A percentile compares a stretch with the other conserved stretches of the same genome.
phyloP scores from a whole-genome alignment of 1,140 invertebrate species.

The Drosophila pseudoananassae region DNA sequence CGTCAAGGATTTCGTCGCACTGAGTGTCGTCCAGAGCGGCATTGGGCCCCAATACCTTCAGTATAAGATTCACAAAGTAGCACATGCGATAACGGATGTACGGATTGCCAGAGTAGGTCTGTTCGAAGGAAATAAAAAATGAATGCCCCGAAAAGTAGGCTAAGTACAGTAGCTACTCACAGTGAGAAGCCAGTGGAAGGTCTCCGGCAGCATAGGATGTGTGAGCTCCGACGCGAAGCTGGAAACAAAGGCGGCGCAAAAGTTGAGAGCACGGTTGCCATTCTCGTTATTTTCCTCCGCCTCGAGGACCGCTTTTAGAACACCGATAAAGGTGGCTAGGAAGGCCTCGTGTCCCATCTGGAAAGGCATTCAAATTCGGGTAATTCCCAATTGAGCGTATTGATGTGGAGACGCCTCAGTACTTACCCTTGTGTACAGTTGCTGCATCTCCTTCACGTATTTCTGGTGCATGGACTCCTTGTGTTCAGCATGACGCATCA shows the following conservation, averaged over 20 bases:
- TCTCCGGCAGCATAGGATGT: constrained; percentile 85
- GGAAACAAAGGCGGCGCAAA: constrained; percentile 88
- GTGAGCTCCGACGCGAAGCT: constrained; percentile 85
- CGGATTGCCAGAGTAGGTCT: constrained; percentile 71
- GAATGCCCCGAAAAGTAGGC: background rate
- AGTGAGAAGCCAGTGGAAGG: constrained; percentile 85
- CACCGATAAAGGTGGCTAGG: constrained; percentile 85
- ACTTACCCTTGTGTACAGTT: constrained; percentile 86
- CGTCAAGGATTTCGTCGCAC: constrained; percentile 89
- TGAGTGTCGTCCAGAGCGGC: constrained; percentile 91
- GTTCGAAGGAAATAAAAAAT: background rate
- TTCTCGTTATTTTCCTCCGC: constrained; percentile 87
- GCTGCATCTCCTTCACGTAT: constrained; percentile 86
- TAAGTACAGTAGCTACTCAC: constrained; percentile 73
- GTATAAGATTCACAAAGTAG: constrained; percentile 89
- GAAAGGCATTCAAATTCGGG: background rate
- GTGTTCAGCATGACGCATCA: constrained; percentile 87
- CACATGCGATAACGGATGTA: constrained; percentile 90
- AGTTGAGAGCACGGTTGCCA: constrained; percentile 87
- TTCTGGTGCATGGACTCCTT: constrained; percentile 87
- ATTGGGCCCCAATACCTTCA: constrained; percentile 90
- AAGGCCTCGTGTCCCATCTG: constrained; percentile 85
- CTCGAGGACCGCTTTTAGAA: constrained; percentile 85
- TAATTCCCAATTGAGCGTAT: background rate
- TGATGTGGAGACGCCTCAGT: background rate